Evolutionary conservation across 1,140 invertebrate species (phyloP).

Genomic region (Theocolax elegans): DNA sequence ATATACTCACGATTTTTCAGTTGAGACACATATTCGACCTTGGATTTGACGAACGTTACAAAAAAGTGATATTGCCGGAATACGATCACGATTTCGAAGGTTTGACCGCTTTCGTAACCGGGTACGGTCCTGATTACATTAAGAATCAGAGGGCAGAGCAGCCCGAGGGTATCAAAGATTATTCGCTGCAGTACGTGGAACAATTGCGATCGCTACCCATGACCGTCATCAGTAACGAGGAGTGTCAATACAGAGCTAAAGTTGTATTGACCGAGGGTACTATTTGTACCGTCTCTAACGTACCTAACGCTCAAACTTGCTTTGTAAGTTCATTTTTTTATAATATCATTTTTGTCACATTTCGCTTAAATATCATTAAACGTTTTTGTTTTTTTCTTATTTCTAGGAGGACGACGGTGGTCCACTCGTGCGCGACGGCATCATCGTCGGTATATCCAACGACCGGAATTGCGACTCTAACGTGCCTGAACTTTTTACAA

Average conservation of each 20-base stretch:
- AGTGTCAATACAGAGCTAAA: background rate
- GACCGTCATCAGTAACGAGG: background rate
- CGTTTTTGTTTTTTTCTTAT: background rate
- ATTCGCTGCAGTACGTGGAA: background rate
- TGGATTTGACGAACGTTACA: no score
- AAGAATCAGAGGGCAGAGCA: background rate
- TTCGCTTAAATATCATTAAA: background rate
- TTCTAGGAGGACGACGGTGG: background rate
- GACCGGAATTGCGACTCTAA: background rate
- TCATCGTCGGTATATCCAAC: background rate
- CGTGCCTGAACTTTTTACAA: background rate
- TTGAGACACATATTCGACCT: no score
- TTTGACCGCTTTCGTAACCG: background rate
- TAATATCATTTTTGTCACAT: background rate
- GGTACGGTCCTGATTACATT: background rate
- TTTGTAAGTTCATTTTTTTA: background rate
- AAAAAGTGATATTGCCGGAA: background rate
- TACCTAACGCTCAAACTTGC: background rate
- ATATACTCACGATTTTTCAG: no score
- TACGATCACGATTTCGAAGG: background rate
- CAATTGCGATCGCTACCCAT: background rate
- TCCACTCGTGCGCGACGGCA: background rate
- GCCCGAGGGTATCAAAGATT: background rate
- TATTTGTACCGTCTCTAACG: background rate
- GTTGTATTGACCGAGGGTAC: background rate